Evolutionary conservation across 1,140 invertebrate genomes (phyloP), one percentile per base, ranked within the genome.

Genomic region (Goniozus legneri): DNA sequence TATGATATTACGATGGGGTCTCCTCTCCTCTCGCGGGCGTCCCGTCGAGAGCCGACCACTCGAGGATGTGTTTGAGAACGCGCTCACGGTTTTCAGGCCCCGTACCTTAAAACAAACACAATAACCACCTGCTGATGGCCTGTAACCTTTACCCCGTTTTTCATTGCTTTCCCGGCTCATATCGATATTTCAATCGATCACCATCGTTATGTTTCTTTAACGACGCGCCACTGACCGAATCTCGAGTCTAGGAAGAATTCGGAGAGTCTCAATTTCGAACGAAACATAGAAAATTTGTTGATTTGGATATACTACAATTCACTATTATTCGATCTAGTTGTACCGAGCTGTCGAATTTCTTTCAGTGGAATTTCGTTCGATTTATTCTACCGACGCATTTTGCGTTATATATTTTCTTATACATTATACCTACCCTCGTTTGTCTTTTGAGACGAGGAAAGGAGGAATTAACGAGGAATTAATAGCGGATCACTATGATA

Each of bases 381-480:
- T 27, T 27, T 27, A 6, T 27, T 27, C 10, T 6, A 27, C 4
- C 24, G 4, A 4, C 24, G 24, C 24, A 6, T 27, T 27, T 27
- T 27, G 10, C 24, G 4, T 27, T 27, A 4, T 27, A 27, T 27
- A 27, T 27, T 10, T 10, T 27, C 24, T 4, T 27, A 10, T 27
- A 27, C 24, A 27, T 10, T 10, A 27, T 27, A 4, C 24, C 24
- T 27, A 27, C 60, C 68, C 67, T 74, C 73, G 69, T 75, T 76
- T 74, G 70, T 76, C 73, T 76, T 76, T 63, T 71, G 71, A 73
- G 71, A 75, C 69, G 73, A 76, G 69, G 71, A 75, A 75, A 76
- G 73, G 71, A 71, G 66, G 73, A 75, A 76, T 75, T 76, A 76
- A 75, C 68, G 71, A 75, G 73, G 73, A 75, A 76, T 75, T 75